phyloP scores from a whole-genome alignment of 1,140 invertebrate genomes.

The Cryptotermes secundus region DNA sequence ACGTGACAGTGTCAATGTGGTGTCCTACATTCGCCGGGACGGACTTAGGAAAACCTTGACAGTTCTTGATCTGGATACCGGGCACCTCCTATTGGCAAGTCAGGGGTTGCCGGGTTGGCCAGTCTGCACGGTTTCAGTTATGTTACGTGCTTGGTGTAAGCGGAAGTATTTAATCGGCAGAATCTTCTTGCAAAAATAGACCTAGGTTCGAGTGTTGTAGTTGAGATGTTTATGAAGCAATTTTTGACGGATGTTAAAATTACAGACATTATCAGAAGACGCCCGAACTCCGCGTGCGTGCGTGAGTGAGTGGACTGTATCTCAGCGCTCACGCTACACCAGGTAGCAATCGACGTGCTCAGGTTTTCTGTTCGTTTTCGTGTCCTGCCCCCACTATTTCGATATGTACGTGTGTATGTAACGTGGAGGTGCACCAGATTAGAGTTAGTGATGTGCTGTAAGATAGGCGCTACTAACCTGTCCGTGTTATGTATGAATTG shows the following conservation, averaged over 20 bases:
- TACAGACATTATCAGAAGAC: neutral
- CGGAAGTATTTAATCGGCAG: too few species aligned
- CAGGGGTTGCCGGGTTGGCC: too few species aligned
- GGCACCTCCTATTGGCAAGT: too few species aligned
- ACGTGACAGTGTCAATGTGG: too few species aligned
- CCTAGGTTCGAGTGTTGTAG: too few species aligned
- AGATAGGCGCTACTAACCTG: neutral
- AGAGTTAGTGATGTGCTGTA: neutral
- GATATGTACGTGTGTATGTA: neutral
- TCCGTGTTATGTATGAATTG: neutral
- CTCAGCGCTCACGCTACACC: neutral
- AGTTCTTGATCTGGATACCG: too few species aligned
- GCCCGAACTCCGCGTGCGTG: neutral
- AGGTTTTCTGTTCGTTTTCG: neutral
- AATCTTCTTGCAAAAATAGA: too few species aligned
- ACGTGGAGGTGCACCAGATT: neutral
- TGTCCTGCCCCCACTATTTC: neutral
- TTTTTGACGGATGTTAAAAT: neutral
- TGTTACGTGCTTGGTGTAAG: too few species aligned
- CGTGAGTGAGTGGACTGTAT: neutral
- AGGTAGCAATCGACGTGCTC: neutral
- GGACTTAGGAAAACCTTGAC: too few species aligned
- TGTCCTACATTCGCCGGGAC: too few species aligned
- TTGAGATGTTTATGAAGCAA: too few species aligned
- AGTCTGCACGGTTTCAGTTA: too few species aligned